Base-by-base conservation (phyloP, 1,140 invertebrate genomes). In the Ceratitis capitata region DNA sequence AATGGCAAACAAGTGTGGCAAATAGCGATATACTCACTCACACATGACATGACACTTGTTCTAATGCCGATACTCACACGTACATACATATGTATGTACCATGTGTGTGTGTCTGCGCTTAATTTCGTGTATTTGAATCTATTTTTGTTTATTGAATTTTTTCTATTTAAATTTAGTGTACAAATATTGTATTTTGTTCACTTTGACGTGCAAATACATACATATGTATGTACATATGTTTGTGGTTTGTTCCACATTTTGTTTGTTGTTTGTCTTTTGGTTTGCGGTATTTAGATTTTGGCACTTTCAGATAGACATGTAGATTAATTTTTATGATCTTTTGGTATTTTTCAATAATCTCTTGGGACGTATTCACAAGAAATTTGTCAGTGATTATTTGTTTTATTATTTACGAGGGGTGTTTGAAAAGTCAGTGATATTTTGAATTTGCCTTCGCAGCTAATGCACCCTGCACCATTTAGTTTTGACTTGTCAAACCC, bases 1-100 rank as follows among this genome's bases (percentile, higher is more conserved):
- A 78, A 78, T 78, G 69, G 23, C 69, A 45, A 45, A 32, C 69
- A 45, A 78, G 69, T 78, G 69, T 45, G 69, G 69, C 23, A 10
- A 14, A n/a, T n/a, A 78, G 69, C 69, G 45, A 78, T 39, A n/a
- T n/a, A n/a, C n/a, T n/a, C 69, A 14, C 9, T 64, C 14, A 42
- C 39, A 78, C n/a, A 16, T 78, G 69, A 78, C 39, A 78, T 45
- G 39, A 26, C 2, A 69, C 64, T 56, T 56, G 51, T 56, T 56
- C n/a, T 19, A 56, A 42, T 32, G 32, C 19, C 35, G 1, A 42
- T 35, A 69, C 14, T 5, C 29, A 69, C 1, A 69, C 3, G 10
- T 7, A 39, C 16, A 39, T 19, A 10, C 1, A 69, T 26, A n/a
- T 32, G 6, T 42, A 12, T 47, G 19, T 23, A 29, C 26, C 6